phyloP scores from a whole-genome alignment of 2,113 vertebrate species.

The Nycticorax nycticorax region DNA sequence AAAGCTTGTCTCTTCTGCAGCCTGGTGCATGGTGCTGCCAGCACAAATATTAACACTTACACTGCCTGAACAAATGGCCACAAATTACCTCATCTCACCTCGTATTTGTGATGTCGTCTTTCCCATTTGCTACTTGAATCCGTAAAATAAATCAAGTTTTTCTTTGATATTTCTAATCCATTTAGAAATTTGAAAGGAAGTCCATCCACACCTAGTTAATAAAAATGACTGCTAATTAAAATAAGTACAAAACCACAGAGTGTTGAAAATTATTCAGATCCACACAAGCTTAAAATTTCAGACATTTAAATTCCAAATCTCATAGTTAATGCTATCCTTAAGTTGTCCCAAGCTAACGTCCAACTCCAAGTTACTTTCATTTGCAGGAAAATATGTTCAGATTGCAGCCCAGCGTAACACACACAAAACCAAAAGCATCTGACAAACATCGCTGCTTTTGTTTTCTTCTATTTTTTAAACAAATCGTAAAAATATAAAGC shows the following conservation, averaged over 20 bases:
- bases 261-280: background rate
- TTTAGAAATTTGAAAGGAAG: conserved; percentile 76
- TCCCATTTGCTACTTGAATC: conserved; percentile 79
- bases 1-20: background rate
- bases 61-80: background rate
- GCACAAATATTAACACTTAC: background rate
- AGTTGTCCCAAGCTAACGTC: background rate
- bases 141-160: conserved; percentile 73
- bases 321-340: background rate
- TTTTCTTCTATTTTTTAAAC: background rate
- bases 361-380: background rate
- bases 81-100: conserved; percentile 51
- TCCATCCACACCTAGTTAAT: conserved; percentile 60
- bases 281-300: background rate
- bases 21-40: background rate
- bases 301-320: background rate
- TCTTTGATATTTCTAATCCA: conserved; percentile 73
- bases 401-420: background rate
- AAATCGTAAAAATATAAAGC: background rate
- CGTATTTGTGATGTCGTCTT: conserved; percentile 71
- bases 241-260: background rate
- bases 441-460: background rate
- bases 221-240: background rate
- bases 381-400: background rate
- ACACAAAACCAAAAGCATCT: background rate